A percentile compares a stretch with the other conserved stretches of the same genome.
Evolutionary conservation across 2,888 invertebrate genomes (phyloP).

Genomic region (Steinernema carpocapsae): DNA sequence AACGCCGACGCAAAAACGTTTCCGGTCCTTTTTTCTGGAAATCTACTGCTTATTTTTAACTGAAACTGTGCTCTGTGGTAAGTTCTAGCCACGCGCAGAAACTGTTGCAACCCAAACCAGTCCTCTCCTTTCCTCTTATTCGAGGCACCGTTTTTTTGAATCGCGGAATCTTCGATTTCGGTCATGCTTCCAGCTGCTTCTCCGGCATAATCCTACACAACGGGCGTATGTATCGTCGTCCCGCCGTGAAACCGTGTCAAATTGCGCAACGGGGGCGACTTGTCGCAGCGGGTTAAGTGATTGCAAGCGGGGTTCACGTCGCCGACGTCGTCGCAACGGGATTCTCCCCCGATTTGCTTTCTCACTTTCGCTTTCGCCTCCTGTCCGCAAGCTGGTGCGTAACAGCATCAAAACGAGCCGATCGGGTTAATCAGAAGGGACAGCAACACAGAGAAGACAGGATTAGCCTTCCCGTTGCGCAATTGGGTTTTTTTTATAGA

Average conservation of each 20-base stretch:
- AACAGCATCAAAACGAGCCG: constrained; percentile 30
- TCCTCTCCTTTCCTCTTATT: background rate
- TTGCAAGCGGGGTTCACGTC: constrained; percentile 25
- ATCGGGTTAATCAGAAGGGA: constrained; percentile 31
- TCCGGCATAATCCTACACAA: background rate
- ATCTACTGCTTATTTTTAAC: no score
- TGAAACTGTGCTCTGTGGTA: no score
- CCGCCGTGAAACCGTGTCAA: constrained; percentile 15
- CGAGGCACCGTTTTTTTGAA: background rate
- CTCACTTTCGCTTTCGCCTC: constrained; percentile 30
- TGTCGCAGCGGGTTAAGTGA: constrained; percentile 21
- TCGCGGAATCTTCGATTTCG: background rate
- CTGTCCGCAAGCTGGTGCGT: background rate
- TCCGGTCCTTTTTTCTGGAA: no score
- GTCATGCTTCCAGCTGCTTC: constrained; percentile 21
- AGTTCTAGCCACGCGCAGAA: background rate
- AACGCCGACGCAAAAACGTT: no score
- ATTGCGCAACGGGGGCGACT: constrained; percentile 24
- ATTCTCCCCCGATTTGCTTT: background rate
- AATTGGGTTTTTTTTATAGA: constrained; percentile 5
- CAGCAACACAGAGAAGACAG: constrained; percentile 2
- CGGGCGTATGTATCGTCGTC: background rate
- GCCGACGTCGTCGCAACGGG: constrained; percentile 8
- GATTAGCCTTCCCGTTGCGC: constrained; percentile 30
- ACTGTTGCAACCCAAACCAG: constrained; percentile 13